Percentiles rank a stretch among this genome's conserved stretches.
These are phyloP conservation scores for Aphelinus atriplicis DNA, from an alignment of 1,140 invertebrate genomes.

Conservation along the genomic window DNA sequence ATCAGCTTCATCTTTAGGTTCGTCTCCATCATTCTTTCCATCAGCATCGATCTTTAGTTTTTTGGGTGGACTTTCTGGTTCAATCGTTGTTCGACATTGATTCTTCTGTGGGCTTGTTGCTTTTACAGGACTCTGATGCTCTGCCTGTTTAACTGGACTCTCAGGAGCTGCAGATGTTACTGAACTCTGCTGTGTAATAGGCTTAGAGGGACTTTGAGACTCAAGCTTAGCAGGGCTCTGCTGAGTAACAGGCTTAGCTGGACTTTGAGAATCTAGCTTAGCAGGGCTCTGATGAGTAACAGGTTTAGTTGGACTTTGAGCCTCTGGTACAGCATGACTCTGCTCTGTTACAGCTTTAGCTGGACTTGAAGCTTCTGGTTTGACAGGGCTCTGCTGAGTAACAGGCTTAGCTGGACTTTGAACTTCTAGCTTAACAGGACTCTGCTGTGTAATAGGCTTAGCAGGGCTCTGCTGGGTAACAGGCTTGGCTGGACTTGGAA, in stretches of 20 bases:
- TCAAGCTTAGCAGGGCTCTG: constrained; percentile 6
- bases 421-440: constrained; percentile 25
- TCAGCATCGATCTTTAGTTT: constrained; percentile 24
- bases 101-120: not conserved
- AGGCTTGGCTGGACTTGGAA: constrained; percentile 37
- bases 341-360: not conserved
- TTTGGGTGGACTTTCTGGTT: not conserved
- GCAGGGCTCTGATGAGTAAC: constrained; percentile 8
- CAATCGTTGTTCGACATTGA: not conserved
- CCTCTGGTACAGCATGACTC: constrained; percentile 7
- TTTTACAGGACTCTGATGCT: constrained; percentile 23
- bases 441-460: constrained; percentile 4
- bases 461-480: constrained; percentile 19
- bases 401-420: not conserved
- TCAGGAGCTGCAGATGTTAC: not conserved
- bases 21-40: constrained; percentile 1
- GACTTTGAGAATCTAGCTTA: constrained; percentile 32
- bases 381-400: constrained; percentile 15
- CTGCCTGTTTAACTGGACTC: constrained; percentile 24
- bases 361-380: constrained; percentile 16
- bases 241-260: constrained; percentile 21
- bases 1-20: not conserved
- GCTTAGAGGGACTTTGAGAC: constrained; percentile 13
- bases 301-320: constrained; percentile 31
- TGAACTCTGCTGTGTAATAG: constrained; percentile 18